Percentiles rank a stretch among this genome's conserved stretches.
These are phyloP conservation scores for Opisthocomus hoazin DNA, from an alignment of 2,113 vertebrate species.

Conservation along the genomic window DNA sequence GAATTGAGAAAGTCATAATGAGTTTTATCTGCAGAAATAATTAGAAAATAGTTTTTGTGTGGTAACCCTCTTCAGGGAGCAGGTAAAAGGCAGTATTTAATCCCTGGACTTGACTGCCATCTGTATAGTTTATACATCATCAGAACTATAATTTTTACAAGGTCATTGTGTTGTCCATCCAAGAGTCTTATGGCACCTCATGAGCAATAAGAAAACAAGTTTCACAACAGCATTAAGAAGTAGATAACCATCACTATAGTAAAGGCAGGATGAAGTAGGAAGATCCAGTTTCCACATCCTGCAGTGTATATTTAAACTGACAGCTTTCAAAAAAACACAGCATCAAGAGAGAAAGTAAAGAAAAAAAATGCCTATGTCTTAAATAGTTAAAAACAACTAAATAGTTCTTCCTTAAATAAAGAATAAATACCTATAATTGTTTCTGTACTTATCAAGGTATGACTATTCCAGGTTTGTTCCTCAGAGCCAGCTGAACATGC, in stretches of 20 bases:
- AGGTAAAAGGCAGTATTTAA: background rate
- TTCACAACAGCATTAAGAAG: background rate
- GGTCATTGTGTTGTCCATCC: background rate
- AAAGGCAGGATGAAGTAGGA: background rate
- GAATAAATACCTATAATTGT: background rate
- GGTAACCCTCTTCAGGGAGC: background rate
- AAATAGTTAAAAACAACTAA: background rate
- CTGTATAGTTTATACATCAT: background rate
- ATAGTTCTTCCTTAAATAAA: background rate
- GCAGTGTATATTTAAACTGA: background rate
- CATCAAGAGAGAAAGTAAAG: background rate
- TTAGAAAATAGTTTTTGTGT: slow-evolving; percentile 21
- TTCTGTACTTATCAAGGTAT: background rate
- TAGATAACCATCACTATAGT: background rate
- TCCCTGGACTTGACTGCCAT: background rate
- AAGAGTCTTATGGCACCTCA: background rate
- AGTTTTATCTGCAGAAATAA: slow-evolving; percentile 60
- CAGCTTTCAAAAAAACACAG: background rate
- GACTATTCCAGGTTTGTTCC: background rate
- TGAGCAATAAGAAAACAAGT: background rate
- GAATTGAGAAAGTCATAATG: slow-evolving; percentile 68
- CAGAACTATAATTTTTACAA: background rate
- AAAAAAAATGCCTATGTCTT: background rate
- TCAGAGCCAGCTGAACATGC: background rate
- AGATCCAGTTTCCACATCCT: background rate